Percentiles rank a stretch among this genome's conserved stretches.
Conservation (phyloP, 2,797 vertebrate species). For the Corythornis leucogaster region DNA sequence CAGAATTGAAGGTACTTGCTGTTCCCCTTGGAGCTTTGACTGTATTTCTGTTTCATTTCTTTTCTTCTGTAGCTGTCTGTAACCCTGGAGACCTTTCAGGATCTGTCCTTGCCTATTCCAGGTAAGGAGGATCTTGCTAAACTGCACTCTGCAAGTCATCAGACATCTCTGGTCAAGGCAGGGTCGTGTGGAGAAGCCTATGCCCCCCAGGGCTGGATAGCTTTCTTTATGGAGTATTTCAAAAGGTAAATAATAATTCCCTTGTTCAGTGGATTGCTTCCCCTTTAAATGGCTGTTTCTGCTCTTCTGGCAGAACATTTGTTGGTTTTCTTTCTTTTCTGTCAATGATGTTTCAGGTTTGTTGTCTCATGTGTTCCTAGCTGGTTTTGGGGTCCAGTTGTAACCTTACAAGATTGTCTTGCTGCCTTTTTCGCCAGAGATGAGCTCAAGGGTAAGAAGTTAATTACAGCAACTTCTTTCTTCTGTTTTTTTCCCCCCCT, state of each 20-base stretch:
- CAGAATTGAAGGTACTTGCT: neutral
- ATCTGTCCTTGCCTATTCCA: slow-evolving; percentile 97
- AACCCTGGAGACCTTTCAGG: slow-evolving; percentile 98
- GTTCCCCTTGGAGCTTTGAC: neutral
- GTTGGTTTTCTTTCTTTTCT: slow-evolving; percentile 74
- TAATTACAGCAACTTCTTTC: neutral
- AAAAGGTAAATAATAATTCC: slow-evolving; percentile 85
- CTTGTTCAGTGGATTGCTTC: neutral
- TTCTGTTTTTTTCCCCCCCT: neutral
- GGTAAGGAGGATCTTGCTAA: slow-evolving; percentile 99
- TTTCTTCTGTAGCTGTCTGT: slow-evolving; percentile 88
- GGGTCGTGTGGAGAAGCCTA: slow-evolving; percentile 97
- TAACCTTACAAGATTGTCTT: slow-evolving; percentile 98
- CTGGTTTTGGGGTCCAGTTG: slow-evolving; percentile 99
- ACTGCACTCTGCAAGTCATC: slow-evolving; percentile 95
- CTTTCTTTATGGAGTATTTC: slow-evolving; percentile 98
- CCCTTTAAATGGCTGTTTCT: slow-evolving; percentile 68
- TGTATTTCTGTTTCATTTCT: slow-evolving; percentile 18
- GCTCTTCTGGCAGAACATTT: slow-evolving; percentile 76
- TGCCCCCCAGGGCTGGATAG: slow-evolving; percentile 95
- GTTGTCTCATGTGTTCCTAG: slow-evolving; percentile 85
- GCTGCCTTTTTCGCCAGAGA: slow-evolving; percentile 98
- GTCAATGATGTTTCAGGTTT: slow-evolving; percentile 83
- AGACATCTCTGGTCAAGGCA: slow-evolving; percentile 93
- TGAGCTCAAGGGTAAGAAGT: slow-evolving; percentile 94